Evolutionary conservation across 1,140 invertebrate genomes (phyloP).

Genomic region (Laupala kohalensis): DNA sequence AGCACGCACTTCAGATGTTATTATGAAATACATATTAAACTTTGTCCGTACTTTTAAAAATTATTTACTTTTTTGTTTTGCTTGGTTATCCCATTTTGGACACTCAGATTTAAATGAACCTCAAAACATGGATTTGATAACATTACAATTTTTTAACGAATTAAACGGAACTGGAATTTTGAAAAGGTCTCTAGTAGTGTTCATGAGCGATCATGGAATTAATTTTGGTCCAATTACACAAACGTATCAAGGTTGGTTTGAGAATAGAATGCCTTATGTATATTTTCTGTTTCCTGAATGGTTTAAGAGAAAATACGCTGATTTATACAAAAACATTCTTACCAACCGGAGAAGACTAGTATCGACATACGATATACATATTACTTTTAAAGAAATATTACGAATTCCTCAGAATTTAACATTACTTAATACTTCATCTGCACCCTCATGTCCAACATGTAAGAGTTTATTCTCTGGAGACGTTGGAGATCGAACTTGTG

Average conservation of each 20-base stretch:
- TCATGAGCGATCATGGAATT: constrained; percentile 72
- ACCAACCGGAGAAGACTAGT: constrained; percentile 61
- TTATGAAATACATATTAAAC: constrained; percentile 28
- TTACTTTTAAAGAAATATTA: constrained; percentile 41
- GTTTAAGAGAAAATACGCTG: constrained; percentile 46
- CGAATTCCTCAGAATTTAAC: background rate
- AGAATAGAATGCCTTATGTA: constrained; percentile 78
- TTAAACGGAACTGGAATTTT: background rate
- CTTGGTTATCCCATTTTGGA: constrained; percentile 17
- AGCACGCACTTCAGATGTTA: constrained; percentile 16
- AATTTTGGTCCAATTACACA: constrained; percentile 65
- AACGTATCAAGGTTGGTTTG: constrained; percentile 74
- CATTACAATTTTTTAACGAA: constrained; percentile 7
- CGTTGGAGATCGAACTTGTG: constrained; percentile 49
- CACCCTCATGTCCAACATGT: constrained; percentile 42
- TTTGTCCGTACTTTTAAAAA: constrained; percentile 38
- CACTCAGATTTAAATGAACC: constrained; percentile 18
- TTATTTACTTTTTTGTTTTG: constrained; percentile 31
- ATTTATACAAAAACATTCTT: constrained; percentile 48
- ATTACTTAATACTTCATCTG: background rate
- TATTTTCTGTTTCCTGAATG: constrained; percentile 62
- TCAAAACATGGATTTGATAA: constrained; percentile 3
- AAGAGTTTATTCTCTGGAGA: constrained; percentile 51
- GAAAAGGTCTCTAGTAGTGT: constrained; percentile 8
- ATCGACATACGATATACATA: constrained; percentile 74